Evolutionary conservation across 1,140 invertebrate genomes (phyloP), one percentile per base, ranked within the genome.

Genomic region (Zelostemma sp.): DNA sequence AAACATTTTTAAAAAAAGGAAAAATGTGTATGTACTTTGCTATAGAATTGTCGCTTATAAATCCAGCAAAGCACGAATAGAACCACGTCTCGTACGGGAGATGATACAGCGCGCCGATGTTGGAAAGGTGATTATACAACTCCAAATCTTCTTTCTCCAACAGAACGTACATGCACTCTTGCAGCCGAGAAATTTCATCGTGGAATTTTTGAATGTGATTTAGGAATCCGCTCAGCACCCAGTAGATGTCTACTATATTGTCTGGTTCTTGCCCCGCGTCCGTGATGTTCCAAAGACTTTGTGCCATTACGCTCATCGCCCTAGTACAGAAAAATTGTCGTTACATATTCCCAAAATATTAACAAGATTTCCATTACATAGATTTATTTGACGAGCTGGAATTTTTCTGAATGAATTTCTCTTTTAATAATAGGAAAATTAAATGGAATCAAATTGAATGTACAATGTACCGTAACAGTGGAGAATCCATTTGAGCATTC

Each of bases 61-160:
- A 86, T 38, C 90, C 90, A 59, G 93, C 91, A 87, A 95, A 95
- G 80, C 92, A 93, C 41, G 89, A 90, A 65, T 89, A 88, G 78
- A 93, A 94, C 93, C 93, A 95, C 67, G 86, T 87, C 47, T 90
- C 87, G 40, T 93, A 81, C 12, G 92, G 90, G 45, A 92, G 80
- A 38, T 77, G 85, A 28, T 89, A 86, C 71, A 90, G 80, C 38
- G 87, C 87, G 64, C 85, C 86, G 57, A 86, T 89, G 48, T 85
- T 87, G 12, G 86, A 68, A 18, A 93, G 80, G 73, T 90, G 86
- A 86, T 87, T 90, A 64, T 89, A 91, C 4, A 93, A 80, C 46
- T 87, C 87, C 19, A 81, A 85, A 74, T 94, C 92, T 76, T 94
- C 92, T 75, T 90, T 90, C 74, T 91, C 91, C 0, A 95, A 79